These are phyloP conservation scores for Ganaspis sp. DNA, from an alignment of 1,140 invertebrate species.

Conservation along the genomic window DNA sequence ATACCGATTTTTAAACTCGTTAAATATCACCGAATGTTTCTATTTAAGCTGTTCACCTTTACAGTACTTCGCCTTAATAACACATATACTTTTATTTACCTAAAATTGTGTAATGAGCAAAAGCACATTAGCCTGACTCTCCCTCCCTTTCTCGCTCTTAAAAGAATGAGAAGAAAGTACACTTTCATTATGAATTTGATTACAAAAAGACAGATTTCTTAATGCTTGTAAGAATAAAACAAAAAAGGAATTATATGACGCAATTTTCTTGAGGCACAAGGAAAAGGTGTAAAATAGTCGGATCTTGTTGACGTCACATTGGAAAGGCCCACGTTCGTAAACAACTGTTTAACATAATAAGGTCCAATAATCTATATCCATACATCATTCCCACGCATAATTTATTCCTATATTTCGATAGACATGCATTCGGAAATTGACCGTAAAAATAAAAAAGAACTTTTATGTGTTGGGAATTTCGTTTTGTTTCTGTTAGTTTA, in stretches of 20 bases:
- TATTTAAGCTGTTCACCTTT: not conserved
- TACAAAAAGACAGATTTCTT: not conserved
- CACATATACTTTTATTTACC: not conserved
- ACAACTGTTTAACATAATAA: not conserved
- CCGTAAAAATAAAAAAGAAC: too few species aligned
- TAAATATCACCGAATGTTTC: slow-evolving; percentile 17
- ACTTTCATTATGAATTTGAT: too few species aligned
- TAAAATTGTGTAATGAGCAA: not conserved
- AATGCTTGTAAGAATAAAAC: not conserved
- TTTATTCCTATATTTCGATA: not conserved
- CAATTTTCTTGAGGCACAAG: not conserved
- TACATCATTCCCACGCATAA: not conserved
- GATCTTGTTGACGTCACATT: not conserved
- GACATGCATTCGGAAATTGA: too few species aligned
- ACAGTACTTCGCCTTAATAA: not conserved
- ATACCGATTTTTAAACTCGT: not conserved
- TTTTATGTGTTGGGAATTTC: not conserved
- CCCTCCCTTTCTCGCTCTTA: too few species aligned
- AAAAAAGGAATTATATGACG: not conserved
- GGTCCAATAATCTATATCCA: not conserved
- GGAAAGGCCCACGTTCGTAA: slow-evolving; percentile 12
- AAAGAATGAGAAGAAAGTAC: too few species aligned
- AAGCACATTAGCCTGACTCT: not conserved
- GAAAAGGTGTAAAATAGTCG: not conserved
- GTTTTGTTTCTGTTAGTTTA: not conserved